phyloP scores from a whole-genome alignment of 2,888 invertebrate species.

The Rotaria magnacalcarata region DNA sequence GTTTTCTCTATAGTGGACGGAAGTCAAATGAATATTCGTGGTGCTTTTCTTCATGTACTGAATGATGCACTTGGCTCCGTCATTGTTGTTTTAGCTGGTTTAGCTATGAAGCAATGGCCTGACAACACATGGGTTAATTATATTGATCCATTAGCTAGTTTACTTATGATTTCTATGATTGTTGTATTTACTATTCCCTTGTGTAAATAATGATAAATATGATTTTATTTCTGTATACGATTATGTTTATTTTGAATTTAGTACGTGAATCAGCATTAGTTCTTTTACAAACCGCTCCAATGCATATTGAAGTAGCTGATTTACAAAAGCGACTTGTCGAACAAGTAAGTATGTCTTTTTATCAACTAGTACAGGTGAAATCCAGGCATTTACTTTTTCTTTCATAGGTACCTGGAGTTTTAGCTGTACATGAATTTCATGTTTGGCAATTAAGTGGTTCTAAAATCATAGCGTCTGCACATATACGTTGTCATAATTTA shows the following conservation, averaged over 20 bases:
- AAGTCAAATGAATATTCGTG: constrained; percentile 25
- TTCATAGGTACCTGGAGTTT: constrained; percentile 72
- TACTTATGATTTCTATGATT: constrained; percentile 67
- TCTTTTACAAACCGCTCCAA: constrained; percentile 92
- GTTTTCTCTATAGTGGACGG: neutral
- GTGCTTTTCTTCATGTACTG: constrained; percentile 64
- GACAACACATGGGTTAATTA: constrained; percentile 39
- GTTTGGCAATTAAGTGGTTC: constrained; percentile 96
- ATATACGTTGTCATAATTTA: constrained; percentile 85
- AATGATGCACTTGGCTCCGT: constrained; percentile 93
- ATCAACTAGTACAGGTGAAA: neutral
- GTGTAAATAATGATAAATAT: constrained; percentile 51
- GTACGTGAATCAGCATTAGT: constrained; percentile 90
- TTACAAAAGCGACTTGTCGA: constrained; percentile 79
- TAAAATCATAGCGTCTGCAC: constrained; percentile 91
- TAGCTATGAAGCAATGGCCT: constrained; percentile 49
- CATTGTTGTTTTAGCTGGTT: constrained; percentile 80
- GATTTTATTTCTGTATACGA: no score
- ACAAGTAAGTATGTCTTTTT: constrained; percentile 62
- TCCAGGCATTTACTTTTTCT: neutral
- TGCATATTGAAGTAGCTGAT: constrained; percentile 79
- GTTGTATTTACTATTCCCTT: constrained; percentile 59
- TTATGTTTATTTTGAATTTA: constrained; percentile 55
- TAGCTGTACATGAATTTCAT: constrained; percentile 94
- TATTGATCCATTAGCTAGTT: constrained; percentile 63